A percentile compares a stretch with the other conserved stretches of the same genome.
Conservation (phyloP, 2,113 vertebrate genomes). For the Reinhardtius hippoglossoides region DNA sequence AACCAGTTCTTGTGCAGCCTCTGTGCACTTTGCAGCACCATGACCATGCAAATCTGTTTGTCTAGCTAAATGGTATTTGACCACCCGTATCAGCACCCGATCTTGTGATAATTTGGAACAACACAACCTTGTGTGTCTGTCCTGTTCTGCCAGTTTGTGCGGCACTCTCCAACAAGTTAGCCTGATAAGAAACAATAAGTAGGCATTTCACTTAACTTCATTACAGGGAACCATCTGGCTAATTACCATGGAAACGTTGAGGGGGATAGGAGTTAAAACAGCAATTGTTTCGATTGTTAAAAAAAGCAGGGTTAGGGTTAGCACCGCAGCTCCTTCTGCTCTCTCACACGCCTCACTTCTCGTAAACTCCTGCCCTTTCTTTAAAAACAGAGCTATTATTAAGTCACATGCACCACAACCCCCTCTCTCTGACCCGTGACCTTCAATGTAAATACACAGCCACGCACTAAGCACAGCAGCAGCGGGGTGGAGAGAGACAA, state of each 20-base stretch:
- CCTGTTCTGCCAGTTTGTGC: slow-evolving; percentile 11
- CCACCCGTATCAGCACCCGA: slow-evolving; percentile 29
- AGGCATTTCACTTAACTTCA: slow-evolving; percentile 60
- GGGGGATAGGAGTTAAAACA: slow-evolving; percentile 45
- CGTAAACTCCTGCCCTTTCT: slow-evolving; percentile 11
- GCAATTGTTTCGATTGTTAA: slow-evolving; percentile 41
- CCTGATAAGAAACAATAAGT: slow-evolving; percentile 67
- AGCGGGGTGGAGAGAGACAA: slow-evolving; percentile 9
- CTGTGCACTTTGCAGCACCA: slow-evolving; percentile 17
- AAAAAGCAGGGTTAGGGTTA: background rate
- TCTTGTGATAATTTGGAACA: slow-evolving; percentile 65
- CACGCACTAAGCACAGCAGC: slow-evolving; percentile 34
- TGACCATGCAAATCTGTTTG: slow-evolving; percentile 31
- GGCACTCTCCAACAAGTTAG: slow-evolving; percentile 26
- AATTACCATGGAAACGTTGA: slow-evolving; percentile 59
- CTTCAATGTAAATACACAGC: slow-evolving; percentile 65
- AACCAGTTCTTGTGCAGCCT: background rate
- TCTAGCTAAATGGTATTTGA: slow-evolving; percentile 15
- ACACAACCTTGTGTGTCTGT: slow-evolving; percentile 36
- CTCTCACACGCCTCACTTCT: background rate
- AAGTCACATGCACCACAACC: slow-evolving; percentile 29
- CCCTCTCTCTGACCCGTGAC: slow-evolving; percentile 52
- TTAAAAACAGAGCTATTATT: slow-evolving; percentile 40
- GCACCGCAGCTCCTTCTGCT: slow-evolving; percentile 3
- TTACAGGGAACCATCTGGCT: slow-evolving; percentile 63